These are phyloP conservation scores for Meiosimyza platycephala DNA, from an alignment of 2,888 invertebrate species.

Conservation along the genomic window DNA sequence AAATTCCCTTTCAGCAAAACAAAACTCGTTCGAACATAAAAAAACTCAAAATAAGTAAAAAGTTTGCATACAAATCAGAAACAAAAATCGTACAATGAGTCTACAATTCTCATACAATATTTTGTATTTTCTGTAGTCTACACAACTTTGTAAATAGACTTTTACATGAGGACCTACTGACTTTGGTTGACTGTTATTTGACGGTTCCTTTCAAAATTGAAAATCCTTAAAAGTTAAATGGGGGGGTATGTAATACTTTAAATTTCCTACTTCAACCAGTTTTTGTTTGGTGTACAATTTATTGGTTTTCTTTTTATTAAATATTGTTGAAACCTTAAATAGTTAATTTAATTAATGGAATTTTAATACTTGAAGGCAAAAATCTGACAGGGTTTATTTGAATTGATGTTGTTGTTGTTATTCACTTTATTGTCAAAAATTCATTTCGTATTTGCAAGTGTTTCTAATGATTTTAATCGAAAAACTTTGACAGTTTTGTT, in stretches of 20 bases:
- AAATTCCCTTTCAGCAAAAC: no score
- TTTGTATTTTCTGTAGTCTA: no score
- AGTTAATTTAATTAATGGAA: constrained; percentile 6
- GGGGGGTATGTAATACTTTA: no score
- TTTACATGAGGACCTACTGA: background rate
- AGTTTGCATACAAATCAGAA: no score
- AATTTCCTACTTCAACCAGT: no score
- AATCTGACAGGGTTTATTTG: constrained; percentile 13
- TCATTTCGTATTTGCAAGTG: constrained; percentile 34
- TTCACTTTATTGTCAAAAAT: constrained; percentile 20
- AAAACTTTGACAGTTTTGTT: constrained; percentile 39
- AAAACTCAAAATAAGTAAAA: no score
- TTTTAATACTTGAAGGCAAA: background rate
- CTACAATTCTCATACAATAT: no score
- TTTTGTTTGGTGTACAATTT: no score
- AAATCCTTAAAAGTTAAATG: no score
- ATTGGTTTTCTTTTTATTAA: constrained; percentile 22
- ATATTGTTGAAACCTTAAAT: constrained; percentile 5
- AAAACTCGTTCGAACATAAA: no score
- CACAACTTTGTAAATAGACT: background rate
- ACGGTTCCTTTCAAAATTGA: background rate
- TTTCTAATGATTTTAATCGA: constrained; percentile 46
- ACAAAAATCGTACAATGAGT: no score
- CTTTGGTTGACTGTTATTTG: background rate
- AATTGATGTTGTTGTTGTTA: constrained; percentile 31